phyloP scores from a whole-genome alignment of 2,113 vertebrate species.

The Neomonachus schauinslandi region DNA sequence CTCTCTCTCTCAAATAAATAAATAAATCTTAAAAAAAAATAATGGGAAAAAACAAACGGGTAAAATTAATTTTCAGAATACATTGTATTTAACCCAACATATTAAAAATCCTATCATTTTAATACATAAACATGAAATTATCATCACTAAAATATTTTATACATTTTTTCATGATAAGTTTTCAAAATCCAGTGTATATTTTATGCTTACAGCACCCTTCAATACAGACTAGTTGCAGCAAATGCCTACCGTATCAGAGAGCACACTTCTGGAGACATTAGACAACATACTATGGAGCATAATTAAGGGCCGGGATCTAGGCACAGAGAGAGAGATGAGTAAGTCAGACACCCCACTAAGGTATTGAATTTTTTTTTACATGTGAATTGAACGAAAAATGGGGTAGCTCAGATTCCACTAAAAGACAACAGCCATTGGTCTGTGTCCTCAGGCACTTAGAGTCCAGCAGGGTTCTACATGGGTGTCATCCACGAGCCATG shows the following conservation, averaged over 20 bases:
- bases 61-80: not conserved
- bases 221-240: not conserved
- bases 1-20: not conserved
- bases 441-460: not conserved
- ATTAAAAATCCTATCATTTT: not conserved
- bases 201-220: not conserved
- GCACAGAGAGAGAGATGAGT: not conserved
- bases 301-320: not conserved
- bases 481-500: not conserved
- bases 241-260: not conserved
- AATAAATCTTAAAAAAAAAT: not conserved
- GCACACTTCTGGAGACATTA: not conserved
- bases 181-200: not conserved
- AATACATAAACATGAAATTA: not conserved
- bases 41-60: not conserved
- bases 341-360: not conserved
- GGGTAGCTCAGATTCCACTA: not conserved
- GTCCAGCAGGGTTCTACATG: not conserved
- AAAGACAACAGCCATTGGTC: not conserved
- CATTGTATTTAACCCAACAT: not conserved
- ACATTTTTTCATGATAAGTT: not conserved
- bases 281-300: not conserved
- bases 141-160: not conserved
- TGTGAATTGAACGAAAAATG: constrained; percentile 16
- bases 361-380: not conserved